A percentile compares a stretch with the other conserved stretches of the same genome.
Conservation (phyloP, 1,140 invertebrate species). For the Nebria ingens region DNA sequence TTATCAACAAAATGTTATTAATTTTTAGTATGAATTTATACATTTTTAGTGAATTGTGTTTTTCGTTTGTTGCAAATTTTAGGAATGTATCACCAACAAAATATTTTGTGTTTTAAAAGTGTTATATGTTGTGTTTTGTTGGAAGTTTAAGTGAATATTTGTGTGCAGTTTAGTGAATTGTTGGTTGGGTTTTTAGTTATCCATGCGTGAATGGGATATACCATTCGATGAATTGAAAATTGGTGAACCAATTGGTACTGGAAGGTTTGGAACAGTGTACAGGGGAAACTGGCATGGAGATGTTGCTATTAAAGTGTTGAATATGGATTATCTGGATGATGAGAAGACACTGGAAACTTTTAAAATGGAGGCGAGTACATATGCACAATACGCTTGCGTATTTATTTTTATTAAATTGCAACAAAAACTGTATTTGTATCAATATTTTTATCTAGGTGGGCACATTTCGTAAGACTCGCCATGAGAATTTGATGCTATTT, state of each 20-base stretch:
- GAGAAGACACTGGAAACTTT: constrained; percentile 89
- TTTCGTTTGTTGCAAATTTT: neutral
- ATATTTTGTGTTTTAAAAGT: no score
- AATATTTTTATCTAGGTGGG: constrained; percentile 53
- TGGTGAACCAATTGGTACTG: constrained; percentile 78
- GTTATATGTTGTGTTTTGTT: neutral
- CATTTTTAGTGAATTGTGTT: neutral
- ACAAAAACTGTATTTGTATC: neutral
- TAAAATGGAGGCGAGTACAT: constrained; percentile 79
- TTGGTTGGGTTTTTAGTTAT: constrained; percentile 59
- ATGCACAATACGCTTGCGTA: no score
- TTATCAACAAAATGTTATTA: no score
- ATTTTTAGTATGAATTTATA: no score
- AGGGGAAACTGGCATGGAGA: constrained; percentile 96
- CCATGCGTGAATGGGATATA: constrained; percentile 96
- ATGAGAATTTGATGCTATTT: constrained; percentile 97
- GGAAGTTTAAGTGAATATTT: no score
- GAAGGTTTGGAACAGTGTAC: constrained; percentile 90
- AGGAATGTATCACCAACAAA: neutral
- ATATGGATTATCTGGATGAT: constrained; percentile 87
- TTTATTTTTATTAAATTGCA: constrained; percentile 3
- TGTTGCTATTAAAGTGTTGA: constrained; percentile 95
- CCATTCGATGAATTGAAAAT: constrained; percentile 87
- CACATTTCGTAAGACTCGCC: constrained; percentile 92
- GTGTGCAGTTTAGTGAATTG: no score